Evolutionary conservation across 1,140 invertebrate species (phyloP).

Genomic region (Lordiphosa clarofinis): DNA sequence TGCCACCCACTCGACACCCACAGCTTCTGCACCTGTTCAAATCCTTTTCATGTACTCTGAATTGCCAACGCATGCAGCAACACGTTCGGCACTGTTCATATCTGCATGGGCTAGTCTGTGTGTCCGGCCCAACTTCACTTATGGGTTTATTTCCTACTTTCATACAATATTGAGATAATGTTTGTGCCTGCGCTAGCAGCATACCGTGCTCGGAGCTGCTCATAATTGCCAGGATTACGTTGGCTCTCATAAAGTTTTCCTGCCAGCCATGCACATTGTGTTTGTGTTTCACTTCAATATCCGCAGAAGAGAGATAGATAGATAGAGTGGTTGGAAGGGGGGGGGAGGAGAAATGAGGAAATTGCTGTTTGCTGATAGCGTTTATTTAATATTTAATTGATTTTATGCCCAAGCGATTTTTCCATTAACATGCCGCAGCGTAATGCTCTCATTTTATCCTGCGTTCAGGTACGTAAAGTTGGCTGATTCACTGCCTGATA

Average conservation of each 20-base stretch:
- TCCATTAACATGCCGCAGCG: conserved; percentile 24
- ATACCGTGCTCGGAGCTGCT: conserved; percentile 16
- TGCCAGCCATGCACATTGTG: conserved; percentile 41
- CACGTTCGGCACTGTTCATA: conserved; percentile 25
- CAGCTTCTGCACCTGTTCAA: conserved; percentile 43
- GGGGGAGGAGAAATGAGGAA: conserved; percentile 13
- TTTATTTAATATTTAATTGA: conserved; percentile 77
- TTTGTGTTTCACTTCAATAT: conserved; percentile 57
- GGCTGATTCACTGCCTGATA: conserved; percentile 10
- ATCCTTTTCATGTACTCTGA: conserved; percentile 36
- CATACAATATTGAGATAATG: conserved; percentile 70
- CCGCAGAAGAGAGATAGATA: background rate
- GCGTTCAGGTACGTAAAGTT: conserved; percentile 1
- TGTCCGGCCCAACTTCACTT: conserved; percentile 35
- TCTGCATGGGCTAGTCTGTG: conserved; percentile 19
- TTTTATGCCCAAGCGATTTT: conserved; percentile 51
- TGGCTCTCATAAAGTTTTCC: conserved; percentile 58
- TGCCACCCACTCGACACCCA: conserved; percentile 26
- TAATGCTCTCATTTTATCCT: conserved; percentile 5
- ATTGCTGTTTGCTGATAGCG: conserved; percentile 69
- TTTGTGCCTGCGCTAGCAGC: conserved; percentile 24
- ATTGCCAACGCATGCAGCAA: conserved; percentile 45
- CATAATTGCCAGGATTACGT: conserved; percentile 68
- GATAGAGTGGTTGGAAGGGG: background rate
- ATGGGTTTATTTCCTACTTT: conserved; percentile 60